A percentile compares a stretch with the other conserved stretches of the same genome.
phyloP scores from a whole-genome alignment of 2,797 vertebrate species.

The Lerista edwardsae region DNA sequence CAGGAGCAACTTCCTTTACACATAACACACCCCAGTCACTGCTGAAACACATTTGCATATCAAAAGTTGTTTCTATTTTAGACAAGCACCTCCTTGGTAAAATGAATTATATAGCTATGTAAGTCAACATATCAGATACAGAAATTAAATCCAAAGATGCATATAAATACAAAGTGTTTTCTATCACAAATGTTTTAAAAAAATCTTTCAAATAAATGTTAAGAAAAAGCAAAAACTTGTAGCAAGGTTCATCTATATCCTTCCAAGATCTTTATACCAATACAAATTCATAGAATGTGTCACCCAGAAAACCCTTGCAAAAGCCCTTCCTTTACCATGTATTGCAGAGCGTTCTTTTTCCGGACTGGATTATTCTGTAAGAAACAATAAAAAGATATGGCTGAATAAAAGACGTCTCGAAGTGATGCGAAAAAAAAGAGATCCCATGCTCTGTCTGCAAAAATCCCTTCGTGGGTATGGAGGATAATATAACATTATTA shows the following conservation, averaged over 20 bases:
- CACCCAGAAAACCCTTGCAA: not conserved
- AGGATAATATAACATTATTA: not conserved
- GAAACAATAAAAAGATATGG: not conserved
- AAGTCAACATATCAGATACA: not conserved
- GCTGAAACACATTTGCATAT: not conserved
- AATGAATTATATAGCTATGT: not conserved
- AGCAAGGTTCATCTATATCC: not conserved
- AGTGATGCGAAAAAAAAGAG: not conserved
- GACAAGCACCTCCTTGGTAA: not conserved
- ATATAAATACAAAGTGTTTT: not conserved
- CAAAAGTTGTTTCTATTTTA: not conserved
- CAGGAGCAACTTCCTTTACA: too few relatives aligned
- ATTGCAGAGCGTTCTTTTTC: slow-evolving; percentile 63
- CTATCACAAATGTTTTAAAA: not conserved
- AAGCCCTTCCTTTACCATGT: slow-evolving; percentile 54
- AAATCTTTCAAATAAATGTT: too few relatives aligned
- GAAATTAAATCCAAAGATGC: not conserved
- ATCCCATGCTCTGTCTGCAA: not conserved
- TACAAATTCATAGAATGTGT: not conserved
- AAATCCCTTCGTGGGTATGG: not conserved
- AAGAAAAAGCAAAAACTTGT: not conserved
- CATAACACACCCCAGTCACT: too few relatives aligned
- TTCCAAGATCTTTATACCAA: not conserved
- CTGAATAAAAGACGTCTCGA: not conserved
- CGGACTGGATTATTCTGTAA: slow-evolving; percentile 61